Evolutionary conservation across 2,888 invertebrate species (phyloP), one percentile per base, ranked within the genome.

Genomic region (Caenorhabditis uteleia): DNA sequence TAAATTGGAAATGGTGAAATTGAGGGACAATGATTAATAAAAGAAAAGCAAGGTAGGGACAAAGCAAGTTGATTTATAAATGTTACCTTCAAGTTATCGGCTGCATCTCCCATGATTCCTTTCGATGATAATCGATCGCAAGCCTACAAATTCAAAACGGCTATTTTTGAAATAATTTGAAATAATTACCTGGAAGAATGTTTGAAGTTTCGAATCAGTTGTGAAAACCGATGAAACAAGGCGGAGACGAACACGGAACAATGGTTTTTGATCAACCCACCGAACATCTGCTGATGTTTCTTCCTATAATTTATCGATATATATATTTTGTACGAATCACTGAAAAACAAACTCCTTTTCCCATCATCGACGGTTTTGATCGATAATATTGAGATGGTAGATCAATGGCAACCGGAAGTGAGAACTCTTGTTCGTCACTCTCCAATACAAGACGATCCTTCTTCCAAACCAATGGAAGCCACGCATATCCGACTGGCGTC

Each of bases 181-280:
- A 23, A 23, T 23, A 46, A 46, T 8, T 33, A 61, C 66, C 56
- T 75, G 75, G 49, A 79, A 78, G 62, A 81, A 83, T 4, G 62
- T 47, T 20, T 83, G 79, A 7, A 80, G 61, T 8, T 68, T 67
- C 5, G 75, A 65, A 68, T 86, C 85, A 61, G 85, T 89, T 0
- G 94, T 93, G 54, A 79, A 89, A 10, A 95, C 91, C 0, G 95
- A 94, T 0, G 95, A 95, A 68, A 91, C 89, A 39, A 95, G 87
- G 46, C 91, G 90, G 51, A 94, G 87, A 44, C 89, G 89, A 31
- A 94, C 90, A 29, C 89, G 89, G 83, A 95, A 95, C 10, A 97
- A 87, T 12, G 90, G 91, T 77, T 91, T 90, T 43, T 90, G 89
- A 84, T 97, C 95, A 42, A 95, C 91, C 93, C 94, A 94, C 68